A percentile compares a stretch with the other conserved stretches of the same genome.
phyloP scores from a whole-genome alignment of 30 jellyfish, hydroid and myxozoan species.

The Turritopsis rubra region DNA sequence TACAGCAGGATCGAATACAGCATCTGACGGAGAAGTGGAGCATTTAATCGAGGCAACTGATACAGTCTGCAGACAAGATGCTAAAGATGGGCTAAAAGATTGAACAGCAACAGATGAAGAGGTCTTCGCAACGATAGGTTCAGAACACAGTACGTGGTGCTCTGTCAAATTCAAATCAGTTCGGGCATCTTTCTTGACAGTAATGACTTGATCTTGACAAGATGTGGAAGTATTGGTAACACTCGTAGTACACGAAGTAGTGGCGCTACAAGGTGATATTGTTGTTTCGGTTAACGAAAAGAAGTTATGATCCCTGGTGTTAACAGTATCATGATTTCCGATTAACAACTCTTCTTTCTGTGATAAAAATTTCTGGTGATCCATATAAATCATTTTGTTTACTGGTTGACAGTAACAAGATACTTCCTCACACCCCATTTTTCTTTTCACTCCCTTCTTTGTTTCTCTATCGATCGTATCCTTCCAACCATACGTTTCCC shows the following conservation, averaged over 20 bases:
- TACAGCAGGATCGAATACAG: not conserved
- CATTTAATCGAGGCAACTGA: not conserved
- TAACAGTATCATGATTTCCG: not conserved
- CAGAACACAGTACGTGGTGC: not conserved
- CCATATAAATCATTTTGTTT: not conserved
- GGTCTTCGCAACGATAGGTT: not conserved
- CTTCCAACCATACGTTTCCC: not conserved
- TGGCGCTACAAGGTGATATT: not conserved
- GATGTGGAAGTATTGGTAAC: not conserved
- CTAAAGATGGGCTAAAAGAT: not conserved
- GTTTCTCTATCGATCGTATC: not conserved
- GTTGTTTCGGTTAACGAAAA: not conserved
- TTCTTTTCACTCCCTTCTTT: constrained; percentile 22
- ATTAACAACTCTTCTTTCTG: not conserved
- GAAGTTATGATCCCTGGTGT: not conserved
- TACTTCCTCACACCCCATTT: constrained; percentile 5
- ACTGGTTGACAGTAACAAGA: not conserved
- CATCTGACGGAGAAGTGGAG: not conserved
- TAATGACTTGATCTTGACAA: not conserved
- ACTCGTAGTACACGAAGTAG: not conserved
- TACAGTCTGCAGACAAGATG: not conserved
- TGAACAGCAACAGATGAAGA: not conserved
- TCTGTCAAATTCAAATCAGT: not conserved
- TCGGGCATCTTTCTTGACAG: not conserved
- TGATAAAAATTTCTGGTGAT: not conserved